Percentiles rank a stretch among this genome's conserved stretches.
These are phyloP conservation scores for Holacanthus passer DNA, from an alignment of 2,113 vertebrate genomes.

Conservation along the genomic window DNA sequence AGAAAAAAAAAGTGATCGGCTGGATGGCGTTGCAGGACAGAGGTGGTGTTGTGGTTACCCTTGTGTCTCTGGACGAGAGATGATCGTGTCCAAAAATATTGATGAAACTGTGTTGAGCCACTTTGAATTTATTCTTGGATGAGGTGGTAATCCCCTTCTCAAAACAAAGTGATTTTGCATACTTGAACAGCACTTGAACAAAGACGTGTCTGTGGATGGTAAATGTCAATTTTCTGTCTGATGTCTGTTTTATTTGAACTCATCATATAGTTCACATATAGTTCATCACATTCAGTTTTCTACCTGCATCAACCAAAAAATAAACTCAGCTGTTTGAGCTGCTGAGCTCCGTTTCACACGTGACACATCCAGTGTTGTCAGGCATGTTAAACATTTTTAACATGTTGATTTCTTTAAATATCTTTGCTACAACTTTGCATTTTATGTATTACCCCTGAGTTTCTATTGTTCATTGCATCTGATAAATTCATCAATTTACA, in stretches of 20 bases:
- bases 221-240: not conserved
- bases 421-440: not conserved
- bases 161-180: not conserved
- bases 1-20: slow-evolving; percentile 5
- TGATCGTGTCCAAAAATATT: not conserved
- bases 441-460: not conserved
- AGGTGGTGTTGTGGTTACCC: slow-evolving; percentile 12
- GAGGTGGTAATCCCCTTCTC: not conserved
- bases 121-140: not conserved
- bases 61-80: slow-evolving; percentile 7
- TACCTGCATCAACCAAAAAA: not conserved
- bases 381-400: not conserved
- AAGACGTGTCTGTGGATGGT: not conserved
- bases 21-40: not conserved
- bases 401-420: not conserved
- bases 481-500: not conserved
- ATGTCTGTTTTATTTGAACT: slow-evolving; percentile 15
- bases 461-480: not conserved
- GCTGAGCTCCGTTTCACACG: not conserved
- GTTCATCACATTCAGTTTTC: not conserved
- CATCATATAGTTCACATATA: too few species aligned
- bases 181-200: not conserved
- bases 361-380: not conserved
- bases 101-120: not conserved
- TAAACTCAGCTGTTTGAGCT: not conserved